Conservation (phyloP, 2,113 vertebrate genomes). For the Psephotus haematonotus region DNA sequence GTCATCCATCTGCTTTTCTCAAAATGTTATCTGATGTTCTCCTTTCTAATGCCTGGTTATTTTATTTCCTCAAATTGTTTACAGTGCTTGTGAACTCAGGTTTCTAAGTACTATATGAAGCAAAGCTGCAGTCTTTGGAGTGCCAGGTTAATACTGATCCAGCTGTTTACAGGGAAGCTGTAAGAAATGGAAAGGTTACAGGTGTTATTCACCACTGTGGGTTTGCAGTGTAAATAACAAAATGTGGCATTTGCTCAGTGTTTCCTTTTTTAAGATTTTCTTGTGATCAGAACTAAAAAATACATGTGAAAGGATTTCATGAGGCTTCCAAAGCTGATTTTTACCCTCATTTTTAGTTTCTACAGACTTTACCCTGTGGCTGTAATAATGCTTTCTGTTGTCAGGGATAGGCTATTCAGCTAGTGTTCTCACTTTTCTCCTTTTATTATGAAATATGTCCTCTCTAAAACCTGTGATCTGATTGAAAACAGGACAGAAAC, state of each 20-base stretch:
- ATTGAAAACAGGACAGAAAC: conserved; percentile 2
- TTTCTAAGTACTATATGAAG: not conserved
- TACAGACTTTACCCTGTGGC: not conserved
- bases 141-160: not conserved
- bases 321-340: conserved; percentile 13
- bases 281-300: not conserved
- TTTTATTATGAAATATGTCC: conserved; percentile 5
- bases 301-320: not conserved
- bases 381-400: conserved; percentile 37
- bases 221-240: conserved; percentile 37
- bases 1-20: conserved; percentile 9
- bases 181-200: conserved; percentile 38
- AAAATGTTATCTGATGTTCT: not conserved
- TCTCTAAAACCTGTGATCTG: conserved; percentile 20
- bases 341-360: not conserved
- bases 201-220: not conserved
- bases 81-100: not conserved
- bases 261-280: not conserved
- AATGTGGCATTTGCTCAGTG: conserved; percentile 37
- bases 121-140: not conserved
- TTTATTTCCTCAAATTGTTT: conserved; percentile 1
- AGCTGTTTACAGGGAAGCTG: not conserved
- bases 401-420: not conserved
- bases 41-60: not conserved
- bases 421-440: not conserved